Base-by-base conservation (phyloP, 2,888 invertebrate species). In the Pyrrhia umbra region DNA sequence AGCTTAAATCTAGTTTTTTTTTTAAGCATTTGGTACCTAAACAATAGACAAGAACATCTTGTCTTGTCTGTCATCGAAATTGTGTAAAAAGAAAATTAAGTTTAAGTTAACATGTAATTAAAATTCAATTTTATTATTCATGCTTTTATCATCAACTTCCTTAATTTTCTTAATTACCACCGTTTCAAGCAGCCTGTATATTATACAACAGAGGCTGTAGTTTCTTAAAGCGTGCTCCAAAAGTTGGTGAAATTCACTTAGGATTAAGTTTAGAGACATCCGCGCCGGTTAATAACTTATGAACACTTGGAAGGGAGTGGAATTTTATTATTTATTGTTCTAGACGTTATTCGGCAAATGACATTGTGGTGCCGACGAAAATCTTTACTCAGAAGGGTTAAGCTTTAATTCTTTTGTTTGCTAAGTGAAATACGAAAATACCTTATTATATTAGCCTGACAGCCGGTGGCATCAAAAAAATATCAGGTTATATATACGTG, bases 221-320 rank as follows among this genome's bases (percentile, higher is more conserved):
- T 65, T 73, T 79, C 62, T 55, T 57, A 49, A 60, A 54, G 27
- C 47, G 51, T 46, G 39, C 56, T 56, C 20, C 18, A 9, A 76
- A 34, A 60, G 21, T 79, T 68, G 21, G 46, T 15, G 45, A 49
- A 67, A 69, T 69, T 76, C 64, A 68, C 50, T 77, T 79, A 64
- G 50, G 52, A 69, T 66, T 51, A 76, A 69, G 54, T 71, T 77
- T 51, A 50, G 57, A 60, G 61, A 62, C 66, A 67, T 73, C 64
- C 73, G 77, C 54, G 49, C 46, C 51, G 25, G 49, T 73, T 69
- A 66, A 76, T 76, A 76, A 76, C 63, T 73, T 73, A 57, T 56
- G 64, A 58, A 68, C 65, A 67, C 25, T 20, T 57, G 60, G 42
- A 20, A n/a, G 51, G 52, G 40, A 42, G 30, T 59, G 45, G 8